Base-by-base conservation (phyloP, 2,888 invertebrate genomes). In the Cotesia congregata region DNA sequence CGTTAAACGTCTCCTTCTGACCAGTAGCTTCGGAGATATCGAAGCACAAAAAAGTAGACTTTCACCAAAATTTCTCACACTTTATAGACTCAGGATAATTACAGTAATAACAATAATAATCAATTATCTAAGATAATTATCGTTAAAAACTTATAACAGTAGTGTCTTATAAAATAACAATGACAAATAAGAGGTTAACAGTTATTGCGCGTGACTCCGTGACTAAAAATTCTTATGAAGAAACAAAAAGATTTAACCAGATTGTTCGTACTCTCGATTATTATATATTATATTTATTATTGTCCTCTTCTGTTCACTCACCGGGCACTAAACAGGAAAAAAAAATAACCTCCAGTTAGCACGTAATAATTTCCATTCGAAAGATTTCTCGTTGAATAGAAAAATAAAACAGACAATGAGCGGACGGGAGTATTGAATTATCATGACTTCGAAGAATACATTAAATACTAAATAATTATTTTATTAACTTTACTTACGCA, bases 171-270 rank as follows among this genome's bases (percentile, higher is more conserved):
- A 50, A 50, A 50, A 50, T 30, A 12, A 50, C 50, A 50, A 50
- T 50, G 50, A 50, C 50, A 50, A 50, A 50, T 50, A 50, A 50
- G 7, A 50, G 12, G 50, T 50, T 7, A 50, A 50, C 50, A 50
- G 50, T 50, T 50, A 50, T 50, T 50, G 50, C 50, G 50, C 50
- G 50, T 50, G 50, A 50, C 50, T 50, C 50, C 50, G 50, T 50
- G 50, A 50, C 50, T 50, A 50, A 50, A 50, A 50, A 50, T 12
- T 50, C 7, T 12, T 50, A 7, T 1, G 1, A 50, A 50, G 50
- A 50, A 50, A 50, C 50, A 50, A 50, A 50, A 50, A 50, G 50
- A 50, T 50, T 50, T 50, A 50, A 50, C 50, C 50, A 12, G 50
- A 50, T 50, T 50, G 50, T 50, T 50, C 50, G 9, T 50, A 50